phyloP scores from a whole-genome alignment of 2,888 invertebrate genomes.

The Dicycla oo region DNA sequence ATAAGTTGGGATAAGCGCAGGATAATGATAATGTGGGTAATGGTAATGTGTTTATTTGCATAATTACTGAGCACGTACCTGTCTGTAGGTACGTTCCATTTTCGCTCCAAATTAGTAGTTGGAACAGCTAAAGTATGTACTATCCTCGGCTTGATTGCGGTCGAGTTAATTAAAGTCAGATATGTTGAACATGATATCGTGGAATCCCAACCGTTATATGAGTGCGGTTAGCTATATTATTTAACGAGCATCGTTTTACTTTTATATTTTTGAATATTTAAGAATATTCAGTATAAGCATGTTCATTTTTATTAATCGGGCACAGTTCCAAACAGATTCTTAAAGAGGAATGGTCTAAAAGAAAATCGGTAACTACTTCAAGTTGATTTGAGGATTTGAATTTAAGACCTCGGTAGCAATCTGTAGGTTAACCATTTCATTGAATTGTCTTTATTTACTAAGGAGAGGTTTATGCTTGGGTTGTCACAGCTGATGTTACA shows the following conservation, averaged over 20 bases:
- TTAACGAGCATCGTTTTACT: conserved; percentile 10
- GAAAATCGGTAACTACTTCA: conserved; percentile 5
- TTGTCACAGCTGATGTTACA: not conserved
- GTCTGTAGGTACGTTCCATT: conserved; percentile 3
- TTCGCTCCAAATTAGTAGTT: conserved; percentile 30
- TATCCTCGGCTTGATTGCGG: conserved; percentile 37
- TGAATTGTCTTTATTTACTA: conserved; percentile 19
- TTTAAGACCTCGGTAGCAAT: conserved; percentile 24
- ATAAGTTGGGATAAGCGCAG: too few species aligned
- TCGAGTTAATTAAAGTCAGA: conserved; percentile 42
- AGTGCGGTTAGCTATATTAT: conserved; percentile 11
- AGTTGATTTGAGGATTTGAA: conserved; percentile 23
- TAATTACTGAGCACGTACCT: not conserved
- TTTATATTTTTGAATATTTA: too few species aligned
- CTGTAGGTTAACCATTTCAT: conserved; percentile 24
- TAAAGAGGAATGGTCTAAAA: conserved; percentile 11
- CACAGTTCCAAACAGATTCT: conserved; percentile 4
- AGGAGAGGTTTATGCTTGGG: not conserved
- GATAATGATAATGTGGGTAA: too few species aligned
- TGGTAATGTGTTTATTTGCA: conserved; percentile 4
- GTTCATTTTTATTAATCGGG: conserved; percentile 4
- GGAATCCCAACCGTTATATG: conserved; percentile 26
- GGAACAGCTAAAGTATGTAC: conserved; percentile 12
- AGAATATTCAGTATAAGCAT: not conserved
- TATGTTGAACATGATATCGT: conserved; percentile 33